Base-by-base conservation (phyloP, 2,113 vertebrate genomes). In the Eudyptes chrysolophus region DNA sequence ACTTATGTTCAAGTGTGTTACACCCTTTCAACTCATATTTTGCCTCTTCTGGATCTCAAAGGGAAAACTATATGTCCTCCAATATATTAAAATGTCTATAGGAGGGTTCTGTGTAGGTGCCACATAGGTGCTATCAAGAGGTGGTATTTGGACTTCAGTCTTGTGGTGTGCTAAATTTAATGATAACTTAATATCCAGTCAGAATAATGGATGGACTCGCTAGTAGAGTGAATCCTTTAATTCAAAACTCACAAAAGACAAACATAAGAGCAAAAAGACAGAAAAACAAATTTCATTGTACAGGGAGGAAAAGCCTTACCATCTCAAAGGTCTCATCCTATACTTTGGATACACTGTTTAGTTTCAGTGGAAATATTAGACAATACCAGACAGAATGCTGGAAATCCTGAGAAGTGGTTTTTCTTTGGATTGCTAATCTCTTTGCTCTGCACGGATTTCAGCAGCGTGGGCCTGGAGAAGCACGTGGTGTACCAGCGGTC, bases 401-500 rank as follows among this genome's bases (percentile, higher is more conserved):
- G 49, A 48, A 48, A 57, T 68, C 26, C 32, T 6, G 24, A 77
- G 38, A 69, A 68, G 7, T 13, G 30, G 0, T 32, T 80, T 55
- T 61, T 29, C 26, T 65, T 51, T 26, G 21, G 36, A 38, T 34
- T 58, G 16, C 6, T 36, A 4, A 21, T 54, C 78, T 36, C 13
- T 44, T 54, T 74, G 40, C 26, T n/a, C 25, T 22, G 7, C 11
- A 7, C 0, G 0, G 0, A 7, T 40, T 69, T n/a, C 30, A 34
- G 38, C 22, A 42, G 14, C 0, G 0, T 17, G 40, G 34, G 11
- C 3, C 48, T 75, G 34, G 75, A n/a, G 60, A 52, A 46, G 17
- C 0, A 0, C 0, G 0, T 2, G 2, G 11, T 11, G 4, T 42
- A 4, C 26, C 32, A 12, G 25, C 0, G 0, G 5, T 34, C 20